Evolutionary conservation across 2,888 invertebrate genomes (phyloP).

Genomic region (Heterodera filipjevi): DNA sequence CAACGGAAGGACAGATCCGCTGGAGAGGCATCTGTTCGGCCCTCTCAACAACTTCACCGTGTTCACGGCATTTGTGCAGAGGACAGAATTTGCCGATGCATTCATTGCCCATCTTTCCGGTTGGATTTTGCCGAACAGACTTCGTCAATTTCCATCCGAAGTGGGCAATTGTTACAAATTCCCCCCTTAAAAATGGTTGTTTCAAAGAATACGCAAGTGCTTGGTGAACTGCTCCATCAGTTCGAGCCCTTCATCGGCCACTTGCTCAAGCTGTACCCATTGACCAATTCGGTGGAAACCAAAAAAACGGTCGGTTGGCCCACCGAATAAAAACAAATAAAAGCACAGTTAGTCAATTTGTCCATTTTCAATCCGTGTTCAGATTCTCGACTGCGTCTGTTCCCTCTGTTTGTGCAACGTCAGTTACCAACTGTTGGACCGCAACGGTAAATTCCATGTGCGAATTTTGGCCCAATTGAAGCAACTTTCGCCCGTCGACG

Average conservation of each 20-base stretch:
- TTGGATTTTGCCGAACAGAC: conserved; percentile 34
- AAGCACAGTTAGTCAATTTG: too few species aligned
- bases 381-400: conserved; percentile 46
- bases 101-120: conserved; percentile 34
- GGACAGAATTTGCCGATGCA: conserved; percentile 40
- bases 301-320: conserved; percentile 38
- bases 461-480: conserved; percentile 29
- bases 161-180: conserved; percentile 11
- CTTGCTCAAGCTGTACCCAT: conserved; percentile 44
- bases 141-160: not conserved
- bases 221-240: conserved; percentile 37
- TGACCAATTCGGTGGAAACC: conserved; percentile 35
- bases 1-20: too few species aligned
- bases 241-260: conserved; percentile 49
- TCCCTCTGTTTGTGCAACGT: conserved; percentile 46
- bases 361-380: not conserved
- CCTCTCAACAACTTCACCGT: conserved; percentile 45
- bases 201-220: conserved; percentile 27
- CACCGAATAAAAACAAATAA: too few species aligned
- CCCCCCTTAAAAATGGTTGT: conserved; percentile 26
- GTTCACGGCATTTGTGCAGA: conserved; percentile 40
- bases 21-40: conserved; percentile 43
- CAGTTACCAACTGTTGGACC: conserved; percentile 40
- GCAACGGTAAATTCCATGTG: conserved; percentile 26
- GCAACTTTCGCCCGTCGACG: conserved; percentile 29